Percentiles rank a stretch among this genome's conserved stretches.
Conservation (phyloP, 2,113 vertebrate species). For the Oxygymnocypris stewartii region DNA sequence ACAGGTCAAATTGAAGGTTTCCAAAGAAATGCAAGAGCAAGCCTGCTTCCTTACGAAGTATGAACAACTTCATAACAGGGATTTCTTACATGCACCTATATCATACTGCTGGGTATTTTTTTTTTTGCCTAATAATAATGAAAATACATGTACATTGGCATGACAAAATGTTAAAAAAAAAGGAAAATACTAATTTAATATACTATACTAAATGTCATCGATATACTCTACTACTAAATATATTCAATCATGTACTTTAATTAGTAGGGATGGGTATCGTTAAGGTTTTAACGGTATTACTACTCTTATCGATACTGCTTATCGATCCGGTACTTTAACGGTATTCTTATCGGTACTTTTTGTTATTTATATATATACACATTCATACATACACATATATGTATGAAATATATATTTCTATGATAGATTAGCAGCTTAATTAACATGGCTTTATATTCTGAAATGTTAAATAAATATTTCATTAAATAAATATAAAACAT, state of each 20-base stretch:
- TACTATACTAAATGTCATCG: background rate
- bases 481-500: too few species aligned
- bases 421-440: too few species aligned
- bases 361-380: too few species aligned
- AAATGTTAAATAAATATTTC: too few species aligned
- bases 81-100: background rate
- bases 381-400: too few species aligned
- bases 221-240: background rate
- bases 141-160: background rate
- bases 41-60: background rate
- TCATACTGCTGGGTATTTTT: background rate
- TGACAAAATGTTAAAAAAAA: background rate
- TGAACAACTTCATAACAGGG: background rate
- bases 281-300: too few species aligned
- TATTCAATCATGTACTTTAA: background rate
- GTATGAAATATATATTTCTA: too few species aligned
- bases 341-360: too few species aligned
- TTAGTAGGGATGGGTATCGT: too few species aligned
- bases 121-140: background rate
- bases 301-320: too few species aligned
- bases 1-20: background rate
- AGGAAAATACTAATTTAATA: background rate
- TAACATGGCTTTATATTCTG: too few species aligned
- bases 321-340: too few species aligned
- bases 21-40: slow-evolving; percentile 6